Percentiles rank a stretch among this genome's conserved stretches.
Conservation (phyloP, 1,140 invertebrate species). For the Heliothis virescens region DNA sequence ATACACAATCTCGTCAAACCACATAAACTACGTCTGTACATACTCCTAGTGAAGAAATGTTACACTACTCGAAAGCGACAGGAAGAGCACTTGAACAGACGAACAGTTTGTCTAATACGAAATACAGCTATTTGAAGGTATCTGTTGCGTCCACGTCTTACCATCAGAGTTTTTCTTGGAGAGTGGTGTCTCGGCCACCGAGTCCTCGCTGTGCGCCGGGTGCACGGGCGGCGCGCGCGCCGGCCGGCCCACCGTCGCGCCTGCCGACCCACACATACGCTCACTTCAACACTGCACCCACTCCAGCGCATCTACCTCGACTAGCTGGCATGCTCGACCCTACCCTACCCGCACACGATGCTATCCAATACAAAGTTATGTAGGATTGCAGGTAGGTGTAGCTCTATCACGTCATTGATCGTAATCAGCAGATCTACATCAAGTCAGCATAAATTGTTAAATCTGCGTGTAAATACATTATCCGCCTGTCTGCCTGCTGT, state of each 20-base stretch:
- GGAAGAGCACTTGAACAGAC: slow-evolving; percentile 59
- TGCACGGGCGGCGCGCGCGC: slow-evolving; percentile 85
- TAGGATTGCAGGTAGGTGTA: not conserved
- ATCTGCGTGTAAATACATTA: slow-evolving; percentile 30
- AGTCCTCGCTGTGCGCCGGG: slow-evolving; percentile 92
- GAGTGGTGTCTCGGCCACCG: slow-evolving; percentile 91
- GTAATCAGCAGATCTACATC: slow-evolving; percentile 10
- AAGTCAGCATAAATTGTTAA: no score
- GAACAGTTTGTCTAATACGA: slow-evolving; percentile 59
- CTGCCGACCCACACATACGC: slow-evolving; percentile 82
- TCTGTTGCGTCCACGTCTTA: slow-evolving; percentile 85
- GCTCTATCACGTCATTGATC: slow-evolving; percentile 13
- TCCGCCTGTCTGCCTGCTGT: slow-evolving; percentile 63
- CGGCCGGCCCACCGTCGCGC: slow-evolving; percentile 75
- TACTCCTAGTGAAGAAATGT: slow-evolving; percentile 52
- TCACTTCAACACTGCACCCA: slow-evolving; percentile 73
- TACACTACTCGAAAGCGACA: slow-evolving; percentile 62
- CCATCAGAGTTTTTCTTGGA: slow-evolving; percentile 94
- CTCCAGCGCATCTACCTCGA: slow-evolving; percentile 26
- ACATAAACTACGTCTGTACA: slow-evolving; percentile 48
- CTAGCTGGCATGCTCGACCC: slow-evolving; percentile 13
- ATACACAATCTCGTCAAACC: slow-evolving; percentile 38
- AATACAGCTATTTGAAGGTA: slow-evolving; percentile 53
- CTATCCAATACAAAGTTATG: not conserved
- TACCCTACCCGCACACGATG: slow-evolving; percentile 35